Base-by-base conservation (phyloP, 2,113 vertebrate genomes). In the Phalacrocorax pelagicus region DNA sequence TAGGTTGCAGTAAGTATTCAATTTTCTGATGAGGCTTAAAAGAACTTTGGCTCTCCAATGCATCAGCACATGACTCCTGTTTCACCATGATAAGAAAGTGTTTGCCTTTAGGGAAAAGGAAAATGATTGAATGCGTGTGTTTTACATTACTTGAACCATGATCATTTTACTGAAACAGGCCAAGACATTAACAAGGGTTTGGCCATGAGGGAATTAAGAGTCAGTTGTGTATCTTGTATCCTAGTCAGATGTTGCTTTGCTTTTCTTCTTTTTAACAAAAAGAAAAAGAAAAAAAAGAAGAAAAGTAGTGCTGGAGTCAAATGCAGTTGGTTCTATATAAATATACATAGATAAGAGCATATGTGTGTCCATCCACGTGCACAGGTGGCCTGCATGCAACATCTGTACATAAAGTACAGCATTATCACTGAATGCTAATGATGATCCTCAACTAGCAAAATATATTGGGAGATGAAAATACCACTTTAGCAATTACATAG, bases 141-240 rank as follows among this genome's bases (percentile, higher is more conserved):
- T 98, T 98, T 98, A 97, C 97, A 98, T 98, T 98, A 97, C 97
- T 98, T 97, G 97, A 98, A 98, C 97, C 94, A 97, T 93, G 97
- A 97, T 97, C 97, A 94, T 97, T 97, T 97, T 97, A 98, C 97
- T 97, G 97, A 98, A 97, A 96, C 96, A 97, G 97, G 97, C 96
- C 97, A 97, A 98, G 97, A 97, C 95, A 97, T 97, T 98, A 98
- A 97, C 96, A 97, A 96, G 90, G 93, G 94, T 97, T 98, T 98
- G 94, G 81, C 92, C 98, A 85, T 54, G 52, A 95, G 97, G 95
- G 96, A 98, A 96, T 98, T 97, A 94, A 96, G 95, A 97, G 85
- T 96, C 96, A 95, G 94, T 88, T 38, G 15, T 96, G 90, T 92
- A 88, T 90, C 95, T 96, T 95, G 81, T 71, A 96, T 95, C 93